Percentiles rank a stretch among this genome's conserved stretches.
phyloP scores from a whole-genome alignment of 2,113 vertebrate genomes.

The Nibea coibor region DNA sequence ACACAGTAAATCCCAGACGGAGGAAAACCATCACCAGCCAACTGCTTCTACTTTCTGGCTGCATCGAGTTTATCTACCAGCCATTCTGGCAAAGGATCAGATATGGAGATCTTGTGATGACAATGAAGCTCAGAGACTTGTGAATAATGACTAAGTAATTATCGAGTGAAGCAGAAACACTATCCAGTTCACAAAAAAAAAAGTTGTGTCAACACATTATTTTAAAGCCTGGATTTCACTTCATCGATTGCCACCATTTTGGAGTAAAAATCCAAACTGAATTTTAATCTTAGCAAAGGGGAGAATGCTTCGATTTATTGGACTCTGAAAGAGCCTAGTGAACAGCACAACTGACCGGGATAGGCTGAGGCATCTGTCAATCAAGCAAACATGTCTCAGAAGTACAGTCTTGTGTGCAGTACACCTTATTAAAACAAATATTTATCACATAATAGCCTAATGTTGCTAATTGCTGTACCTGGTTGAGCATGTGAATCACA shows the following conservation, averaged over 20 bases:
- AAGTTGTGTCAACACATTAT: not conserved
- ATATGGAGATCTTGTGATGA: constrained; percentile 16
- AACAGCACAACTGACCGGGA: not conserved
- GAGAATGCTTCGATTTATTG: not conserved
- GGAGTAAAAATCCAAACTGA: not conserved
- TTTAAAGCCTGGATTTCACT: not conserved
- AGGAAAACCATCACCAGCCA: constrained; percentile 23
- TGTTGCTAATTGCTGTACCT: too few relatives aligned
- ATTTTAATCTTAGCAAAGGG: not conserved
- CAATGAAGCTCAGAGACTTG: not conserved
- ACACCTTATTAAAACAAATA: not conserved
- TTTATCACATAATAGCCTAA: not conserved
- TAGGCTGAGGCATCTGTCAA: constrained; percentile 2
- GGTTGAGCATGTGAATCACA: too few relatives aligned
- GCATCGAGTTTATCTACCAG: constrained; percentile 9
- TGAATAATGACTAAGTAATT: not conserved
- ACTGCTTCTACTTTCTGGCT: constrained; percentile 23
- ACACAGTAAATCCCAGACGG: constrained; percentile 32
- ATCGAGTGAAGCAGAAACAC: not conserved
- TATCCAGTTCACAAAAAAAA: not conserved
- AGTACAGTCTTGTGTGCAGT: not conserved
- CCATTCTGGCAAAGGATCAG: constrained; percentile 3
- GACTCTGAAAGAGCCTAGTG: not conserved
- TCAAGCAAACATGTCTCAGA: not conserved
- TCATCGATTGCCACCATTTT: not conserved